A percentile compares a stretch with the other conserved stretches of the same genome.
Evolutionary conservation across 2,888 invertebrate genomes (phyloP).

Genomic region (Physocephala rufipes): DNA sequence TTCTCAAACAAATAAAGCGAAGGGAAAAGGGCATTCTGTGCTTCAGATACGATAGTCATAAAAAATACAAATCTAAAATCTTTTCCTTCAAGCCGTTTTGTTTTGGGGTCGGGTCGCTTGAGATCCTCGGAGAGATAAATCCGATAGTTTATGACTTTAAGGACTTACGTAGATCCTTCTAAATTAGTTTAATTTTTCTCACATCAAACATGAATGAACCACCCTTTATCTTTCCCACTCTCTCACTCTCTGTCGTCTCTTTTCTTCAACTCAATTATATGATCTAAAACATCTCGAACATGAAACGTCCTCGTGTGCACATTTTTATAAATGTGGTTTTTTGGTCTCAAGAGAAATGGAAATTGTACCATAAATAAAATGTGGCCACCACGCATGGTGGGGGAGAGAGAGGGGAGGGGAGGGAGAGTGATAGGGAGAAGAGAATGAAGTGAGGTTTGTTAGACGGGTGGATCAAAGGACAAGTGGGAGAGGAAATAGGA

Average conservation of each 20-base stretch:
- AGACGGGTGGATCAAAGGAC: no score
- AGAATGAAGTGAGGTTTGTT: no score
- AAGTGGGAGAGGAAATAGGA: no score
- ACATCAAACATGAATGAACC: constrained; percentile 31
- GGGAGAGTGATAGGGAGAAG: no score
- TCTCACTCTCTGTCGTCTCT: neutral
- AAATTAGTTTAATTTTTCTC: constrained; percentile 35
- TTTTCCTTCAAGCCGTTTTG: constrained; percentile 9
- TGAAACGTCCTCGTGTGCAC: neutral
- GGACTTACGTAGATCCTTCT: neutral
- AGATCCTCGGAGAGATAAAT: neutral
- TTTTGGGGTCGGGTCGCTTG: neutral
- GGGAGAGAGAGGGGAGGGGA: no score
- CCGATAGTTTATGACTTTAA: constrained; percentile 5
- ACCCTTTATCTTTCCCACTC: neutral
- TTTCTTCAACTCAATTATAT: neutral
- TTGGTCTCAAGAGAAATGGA: neutral
- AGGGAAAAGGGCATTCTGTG: neutral
- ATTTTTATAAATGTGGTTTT: neutral
- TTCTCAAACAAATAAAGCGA: neutral
- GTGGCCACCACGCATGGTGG: neutral
- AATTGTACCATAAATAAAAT: neutral
- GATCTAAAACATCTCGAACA: no score
- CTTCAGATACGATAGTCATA: constrained; percentile 3
- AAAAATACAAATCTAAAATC: constrained; percentile 11